Evolutionary conservation across 2,113 vertebrate species (phyloP).

Genomic region (Calyptomena viridis): DNA sequence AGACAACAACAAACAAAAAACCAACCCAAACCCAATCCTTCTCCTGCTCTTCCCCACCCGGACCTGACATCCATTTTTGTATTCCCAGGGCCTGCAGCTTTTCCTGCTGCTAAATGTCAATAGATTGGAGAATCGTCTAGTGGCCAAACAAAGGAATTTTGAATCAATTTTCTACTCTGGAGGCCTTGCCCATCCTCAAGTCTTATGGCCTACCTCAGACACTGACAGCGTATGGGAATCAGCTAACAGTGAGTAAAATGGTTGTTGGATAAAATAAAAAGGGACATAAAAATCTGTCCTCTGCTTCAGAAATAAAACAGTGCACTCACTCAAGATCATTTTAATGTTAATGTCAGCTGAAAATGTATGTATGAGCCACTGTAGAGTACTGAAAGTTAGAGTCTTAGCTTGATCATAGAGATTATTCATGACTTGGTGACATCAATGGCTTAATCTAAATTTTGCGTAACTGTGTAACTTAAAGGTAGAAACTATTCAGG

Average conservation of each 20-base stretch:
- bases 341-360: neutral
- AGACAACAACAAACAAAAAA: neutral
- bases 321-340: neutral
- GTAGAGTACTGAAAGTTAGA: neutral
- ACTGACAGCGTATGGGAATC: neutral
- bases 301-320: neutral
- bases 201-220: neutral
- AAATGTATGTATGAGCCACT: neutral
- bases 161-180: neutral
- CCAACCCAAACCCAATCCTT: neutral
- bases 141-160: neutral
- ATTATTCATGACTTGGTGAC: neutral
- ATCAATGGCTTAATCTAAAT: neutral
- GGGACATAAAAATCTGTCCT: neutral
- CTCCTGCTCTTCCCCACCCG: accelerated
- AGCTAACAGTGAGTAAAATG: neutral
- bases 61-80: neutral
- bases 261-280: neutral
- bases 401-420: neutral
- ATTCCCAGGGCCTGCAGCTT: neutral
- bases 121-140: slow-evolving; percentile 6
- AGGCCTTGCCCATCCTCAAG: neutral
- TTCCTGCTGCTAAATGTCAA: neutral
- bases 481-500: neutral
- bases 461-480: neutral